These are phyloP conservation scores for Polymixis flavicincta DNA, from an alignment of 2,888 invertebrate species.

Conservation along the genomic window DNA sequence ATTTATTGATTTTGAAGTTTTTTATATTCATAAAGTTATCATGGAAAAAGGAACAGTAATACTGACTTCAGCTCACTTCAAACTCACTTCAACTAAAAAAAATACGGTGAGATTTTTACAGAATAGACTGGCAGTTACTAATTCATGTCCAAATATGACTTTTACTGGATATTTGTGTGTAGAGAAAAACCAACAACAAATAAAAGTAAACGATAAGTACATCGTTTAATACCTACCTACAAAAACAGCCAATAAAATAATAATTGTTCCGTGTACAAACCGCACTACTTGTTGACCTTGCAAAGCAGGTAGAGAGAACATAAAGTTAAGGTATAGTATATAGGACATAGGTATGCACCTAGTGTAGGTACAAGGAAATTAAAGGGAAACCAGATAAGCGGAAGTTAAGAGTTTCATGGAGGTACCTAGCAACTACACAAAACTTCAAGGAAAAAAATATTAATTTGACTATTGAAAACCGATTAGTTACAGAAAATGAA, in stretches of 20 bases:
- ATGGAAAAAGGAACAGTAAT: not conserved
- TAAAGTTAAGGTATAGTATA: constrained; percentile 33
- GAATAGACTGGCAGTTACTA: not conserved
- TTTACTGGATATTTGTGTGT: not conserved
- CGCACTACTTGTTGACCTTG: constrained; percentile 72
- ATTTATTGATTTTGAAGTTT: constrained; percentile 8
- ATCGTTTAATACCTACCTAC: not conserved
- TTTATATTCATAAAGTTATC: not conserved
- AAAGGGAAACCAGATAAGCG: constrained; percentile 9
- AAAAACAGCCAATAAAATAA: constrained; percentile 31
- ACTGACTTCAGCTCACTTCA: not conserved
- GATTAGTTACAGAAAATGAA: not conserved
- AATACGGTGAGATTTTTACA: not conserved
- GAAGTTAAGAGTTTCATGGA: constrained; percentile 7
- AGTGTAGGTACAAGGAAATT: constrained; percentile 34
- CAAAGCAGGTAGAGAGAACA: constrained; percentile 55
- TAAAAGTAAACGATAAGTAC: constrained; percentile 15
- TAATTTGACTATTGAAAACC: not conserved
- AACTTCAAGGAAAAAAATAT: not conserved
- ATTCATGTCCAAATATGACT: not conserved
- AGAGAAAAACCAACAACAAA: constrained; percentile 13
- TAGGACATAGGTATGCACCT: not conserved
- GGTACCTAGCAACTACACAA: not conserved
- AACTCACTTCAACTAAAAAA: not conserved
- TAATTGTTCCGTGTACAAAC: constrained; percentile 41